phyloP scores from a whole-genome alignment of 2,797 vertebrate species.

The Hypotaenidia okinawae region DNA sequence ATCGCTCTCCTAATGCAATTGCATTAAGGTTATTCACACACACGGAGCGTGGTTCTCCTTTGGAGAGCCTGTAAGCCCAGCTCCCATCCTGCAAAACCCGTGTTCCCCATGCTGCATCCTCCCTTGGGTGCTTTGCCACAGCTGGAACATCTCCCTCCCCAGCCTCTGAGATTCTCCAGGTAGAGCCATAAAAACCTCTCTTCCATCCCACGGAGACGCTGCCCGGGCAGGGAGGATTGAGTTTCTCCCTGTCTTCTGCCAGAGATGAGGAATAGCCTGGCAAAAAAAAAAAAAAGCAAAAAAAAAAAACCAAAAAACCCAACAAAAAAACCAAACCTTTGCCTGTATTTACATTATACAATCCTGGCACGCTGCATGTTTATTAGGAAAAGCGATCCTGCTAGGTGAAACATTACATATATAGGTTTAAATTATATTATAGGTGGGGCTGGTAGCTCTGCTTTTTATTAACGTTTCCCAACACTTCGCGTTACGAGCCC shows the following conservation, averaged over 20 bases:
- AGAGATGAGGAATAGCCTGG: not conserved
- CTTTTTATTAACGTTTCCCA: constrained; percentile 25
- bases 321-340: not conserved
- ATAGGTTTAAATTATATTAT: constrained; percentile 40
- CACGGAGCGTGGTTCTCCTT: not conserved
- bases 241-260: not conserved
- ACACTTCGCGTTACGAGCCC: not conserved
- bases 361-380: not conserved
- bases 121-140: not conserved
- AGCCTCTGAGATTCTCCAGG: not conserved
- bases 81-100: not conserved
- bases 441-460: constrained; percentile 45
- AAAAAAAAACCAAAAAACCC: no score
- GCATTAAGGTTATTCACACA: constrained; percentile 54
- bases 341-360: constrained; percentile 22
- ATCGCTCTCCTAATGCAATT: constrained; percentile 60
- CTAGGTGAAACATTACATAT: constrained; percentile 37
- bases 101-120: not conserved
- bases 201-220: not conserved
- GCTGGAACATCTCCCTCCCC: not conserved
- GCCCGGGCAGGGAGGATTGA: not conserved
- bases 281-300: not conserved
- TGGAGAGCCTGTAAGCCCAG: not conserved
- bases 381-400: constrained; percentile 39
- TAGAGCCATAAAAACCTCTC: not conserved